Base-by-base conservation (phyloP, 2,888 invertebrate species). In the Eustalomyia histrio region DNA sequence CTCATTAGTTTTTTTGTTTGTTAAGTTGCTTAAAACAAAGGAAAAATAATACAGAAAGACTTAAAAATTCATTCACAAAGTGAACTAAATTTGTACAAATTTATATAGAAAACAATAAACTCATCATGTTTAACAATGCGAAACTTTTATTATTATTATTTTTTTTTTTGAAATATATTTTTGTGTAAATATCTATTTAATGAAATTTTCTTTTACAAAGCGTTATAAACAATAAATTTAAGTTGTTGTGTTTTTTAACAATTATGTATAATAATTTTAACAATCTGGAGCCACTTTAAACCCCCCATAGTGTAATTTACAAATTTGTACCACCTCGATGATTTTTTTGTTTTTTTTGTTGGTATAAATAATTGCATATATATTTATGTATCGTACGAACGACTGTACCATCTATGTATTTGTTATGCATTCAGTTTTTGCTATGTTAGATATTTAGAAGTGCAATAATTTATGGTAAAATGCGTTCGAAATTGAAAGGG, bases 1-100 rank as follows among this genome's bases (percentile, higher is more conserved):
- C 47, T 63, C 16, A 63, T 47, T 47, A 10, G 47, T 61, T 57
- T 33, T 33, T 57, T n/a, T n/a, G n/a, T 57, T 29, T 16, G n/a
- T 43, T 12, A 35, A 35, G 12, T 10, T 47, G n/a, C 29, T 29
- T 29, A 29, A 29, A 29, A n/a, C 43, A 14, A 47, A 47, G n/a
- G 14, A 47, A 47, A 47, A 47, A 47, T n/a, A 12, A 39, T 12
- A 39, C 1, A 4, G 12, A 39, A 39, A 39, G 12, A 1, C 7
- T 39, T 12, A 39, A 47, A 47, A 47, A 47, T 47, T 47, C n/a
- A 47, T 47, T n/a, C 43, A 47, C 43, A 47, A 47, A 47, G 43
- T n/a, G 43, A 47, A 47, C n/a, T 47, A 14, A 47, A 47, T 47
- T 47, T 47, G 1, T 12, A 10, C 10, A 39, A 39, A 12, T 39